These are phyloP conservation scores for Calephelis perditalis DNA, from an alignment of 2,888 invertebrate species.

Conservation along the genomic window DNA sequence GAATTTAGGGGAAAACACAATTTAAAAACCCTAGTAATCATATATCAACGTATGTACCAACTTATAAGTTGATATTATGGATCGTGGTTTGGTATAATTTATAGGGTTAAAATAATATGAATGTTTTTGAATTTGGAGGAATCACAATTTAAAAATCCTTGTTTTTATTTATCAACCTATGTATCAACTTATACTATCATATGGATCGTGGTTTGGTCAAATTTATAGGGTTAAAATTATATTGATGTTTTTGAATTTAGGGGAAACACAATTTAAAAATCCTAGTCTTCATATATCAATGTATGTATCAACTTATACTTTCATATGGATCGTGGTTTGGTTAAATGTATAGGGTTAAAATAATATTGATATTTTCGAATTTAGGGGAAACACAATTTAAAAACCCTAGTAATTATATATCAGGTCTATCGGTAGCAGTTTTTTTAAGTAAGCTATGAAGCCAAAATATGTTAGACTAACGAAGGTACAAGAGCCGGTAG, in stretches of 20 bases:
- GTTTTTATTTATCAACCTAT: conserved; percentile 38
- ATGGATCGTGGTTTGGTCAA: conserved; percentile 27
- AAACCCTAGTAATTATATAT: conserved; percentile 27
- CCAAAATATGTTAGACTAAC: too few relatives aligned
- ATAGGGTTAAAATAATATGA: not conserved
- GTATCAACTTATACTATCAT: conserved; percentile 18
- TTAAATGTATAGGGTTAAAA: conserved; percentile 4
- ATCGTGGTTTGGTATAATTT: conserved; percentile 1
- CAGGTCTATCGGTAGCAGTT: conserved; percentile 32
- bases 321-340: not conserved
- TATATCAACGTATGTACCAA: conserved; percentile 39
- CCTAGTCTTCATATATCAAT: conserved; percentile 35
- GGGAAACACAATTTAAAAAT: not conserved
- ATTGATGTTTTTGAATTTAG: not conserved
- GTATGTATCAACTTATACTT: conserved; percentile 24
- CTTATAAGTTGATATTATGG: conserved; percentile 6
- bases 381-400: too few relatives aligned
- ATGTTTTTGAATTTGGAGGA: too few relatives aligned
- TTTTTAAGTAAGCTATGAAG: too few relatives aligned
- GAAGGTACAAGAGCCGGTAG: too few relatives aligned
- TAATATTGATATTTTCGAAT: not conserved
- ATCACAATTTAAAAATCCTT: too few relatives aligned
- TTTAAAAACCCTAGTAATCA: too few relatives aligned
- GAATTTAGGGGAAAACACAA: too few relatives aligned
- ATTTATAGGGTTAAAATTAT: conserved; percentile 8